Conservation (phyloP, 2,797 vertebrate species). For the Falco rusticolus region DNA sequence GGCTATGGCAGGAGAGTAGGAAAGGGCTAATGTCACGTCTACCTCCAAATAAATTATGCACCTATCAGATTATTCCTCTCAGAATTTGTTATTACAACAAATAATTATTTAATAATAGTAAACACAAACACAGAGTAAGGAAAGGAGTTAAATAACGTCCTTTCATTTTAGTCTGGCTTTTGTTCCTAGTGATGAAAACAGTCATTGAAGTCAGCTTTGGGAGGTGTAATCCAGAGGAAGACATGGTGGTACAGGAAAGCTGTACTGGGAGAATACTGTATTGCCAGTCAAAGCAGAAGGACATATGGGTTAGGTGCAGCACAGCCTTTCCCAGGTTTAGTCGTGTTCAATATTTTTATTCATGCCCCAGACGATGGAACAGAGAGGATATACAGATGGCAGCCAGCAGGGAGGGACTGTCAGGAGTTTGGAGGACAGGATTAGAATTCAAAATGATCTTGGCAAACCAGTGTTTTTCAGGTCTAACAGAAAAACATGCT, state of each 20-base stretch:
- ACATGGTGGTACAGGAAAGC: not conserved
- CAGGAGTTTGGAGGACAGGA: constrained; percentile 53
- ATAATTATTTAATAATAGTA: not conserved
- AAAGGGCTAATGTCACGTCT: not conserved
- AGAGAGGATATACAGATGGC: constrained; percentile 67
- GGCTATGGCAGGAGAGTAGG: not conserved
- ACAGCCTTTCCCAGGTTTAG: constrained; percentile 5
- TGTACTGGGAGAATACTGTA: not conserved
- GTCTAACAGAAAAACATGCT: not conserved
- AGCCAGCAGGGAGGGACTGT: constrained; percentile 65
- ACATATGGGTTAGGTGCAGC: constrained; percentile 13
- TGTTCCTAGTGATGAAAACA: not conserved
- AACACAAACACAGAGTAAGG: not conserved
- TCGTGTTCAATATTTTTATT: constrained; percentile 24
- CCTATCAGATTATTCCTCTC: not conserved
- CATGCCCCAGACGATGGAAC: constrained; percentile 26
- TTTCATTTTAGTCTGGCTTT: not conserved
- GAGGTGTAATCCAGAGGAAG: not conserved
- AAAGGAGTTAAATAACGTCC: not conserved
- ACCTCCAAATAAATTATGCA: not conserved
- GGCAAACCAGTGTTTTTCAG: constrained; percentile 30
- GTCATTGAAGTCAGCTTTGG: not conserved
- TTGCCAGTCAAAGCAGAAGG: not conserved
- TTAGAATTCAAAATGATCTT: constrained; percentile 50
- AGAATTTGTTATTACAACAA: not conserved